Evolutionary conservation across 2,113 vertebrate genomes (phyloP), one percentile per base, ranked within the genome.

Genomic region (Oncorhynchus tshawytscha): DNA sequence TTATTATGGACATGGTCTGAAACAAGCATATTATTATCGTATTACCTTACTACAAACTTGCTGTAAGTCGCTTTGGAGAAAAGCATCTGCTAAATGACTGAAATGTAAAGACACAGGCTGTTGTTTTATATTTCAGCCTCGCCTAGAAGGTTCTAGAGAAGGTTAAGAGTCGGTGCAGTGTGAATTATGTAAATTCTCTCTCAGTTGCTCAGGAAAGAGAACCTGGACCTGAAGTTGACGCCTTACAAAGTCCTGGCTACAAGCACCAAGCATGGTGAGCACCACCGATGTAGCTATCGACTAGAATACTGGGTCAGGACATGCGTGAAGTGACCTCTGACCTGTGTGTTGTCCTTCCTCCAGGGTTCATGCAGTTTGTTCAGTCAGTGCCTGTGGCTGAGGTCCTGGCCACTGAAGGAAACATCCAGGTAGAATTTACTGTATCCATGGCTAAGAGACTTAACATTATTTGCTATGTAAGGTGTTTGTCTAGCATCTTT

Each of bases 311-410:
- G 57, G 62, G 62, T 12, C 27, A 27, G 27, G 65, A 31, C n/a
- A 29, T 68, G 29, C 39, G 5, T 9, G 18, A 39, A 6, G 9
- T 68, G 29, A 39, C 11, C 5, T 27, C 67, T 62, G 15, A 49
- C 65, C 77, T 73, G 57, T 66, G 24, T 66, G 12, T 76, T 18
- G 13, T 2, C 45, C 3, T 68, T 66, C 5, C 77, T 54, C 1
- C 84, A 99, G 98, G 98, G 70, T 99, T 99, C 84, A 99, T 99
- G 98, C 98, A 99, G 90, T 99, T 98, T 84, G 96, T 99, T 78
- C 97, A 99, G 81, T 99, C 98, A 0, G 97, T 99, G 72, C 97
- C 98, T 29, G 98, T 99, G 7, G 98, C 97, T 60, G 98, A 99
- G 85, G 97, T 99, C 72, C 94, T 99, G 76, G 97, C 96, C 12